Conservation (phyloP, 2,113 vertebrate species). For the Muntiacus reevesi region DNA sequence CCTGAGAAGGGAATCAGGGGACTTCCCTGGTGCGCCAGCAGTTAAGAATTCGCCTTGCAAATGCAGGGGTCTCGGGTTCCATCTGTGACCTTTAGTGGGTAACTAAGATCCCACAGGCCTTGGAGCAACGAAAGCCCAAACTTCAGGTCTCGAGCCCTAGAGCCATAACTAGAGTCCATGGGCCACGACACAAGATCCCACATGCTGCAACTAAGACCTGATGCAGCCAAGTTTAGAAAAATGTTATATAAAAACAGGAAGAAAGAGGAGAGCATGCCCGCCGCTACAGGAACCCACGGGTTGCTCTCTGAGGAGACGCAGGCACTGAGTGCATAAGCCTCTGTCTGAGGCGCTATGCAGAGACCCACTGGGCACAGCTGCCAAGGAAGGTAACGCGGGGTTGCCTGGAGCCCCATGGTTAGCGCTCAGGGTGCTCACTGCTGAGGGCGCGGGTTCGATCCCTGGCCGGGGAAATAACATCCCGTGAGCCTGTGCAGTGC, state of each 20-base stretch:
- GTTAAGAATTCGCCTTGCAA: background rate
- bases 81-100: background rate
- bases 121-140: background rate
- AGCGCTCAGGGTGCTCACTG: no score
- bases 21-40: background rate
- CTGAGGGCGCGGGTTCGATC: no score
- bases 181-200: background rate
- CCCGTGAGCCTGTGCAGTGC: no score
- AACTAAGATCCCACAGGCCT: background rate
- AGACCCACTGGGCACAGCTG: background rate
- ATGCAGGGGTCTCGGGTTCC: fast-evolving
- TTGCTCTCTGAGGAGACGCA: background rate
- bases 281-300: fast-evolving
- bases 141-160: background rate
- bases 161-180: background rate
- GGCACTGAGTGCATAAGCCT: fast-evolving
- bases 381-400: fast-evolving
- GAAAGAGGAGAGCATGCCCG: no score
- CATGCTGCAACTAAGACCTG: background rate
- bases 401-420: no score
- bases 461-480: no score
- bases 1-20: background rate
- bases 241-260: fast-evolving
- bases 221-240: background rate
- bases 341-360: background rate